phyloP scores from a whole-genome alignment of 2,797 vertebrate genomes.

The Allobates femoralis region DNA sequence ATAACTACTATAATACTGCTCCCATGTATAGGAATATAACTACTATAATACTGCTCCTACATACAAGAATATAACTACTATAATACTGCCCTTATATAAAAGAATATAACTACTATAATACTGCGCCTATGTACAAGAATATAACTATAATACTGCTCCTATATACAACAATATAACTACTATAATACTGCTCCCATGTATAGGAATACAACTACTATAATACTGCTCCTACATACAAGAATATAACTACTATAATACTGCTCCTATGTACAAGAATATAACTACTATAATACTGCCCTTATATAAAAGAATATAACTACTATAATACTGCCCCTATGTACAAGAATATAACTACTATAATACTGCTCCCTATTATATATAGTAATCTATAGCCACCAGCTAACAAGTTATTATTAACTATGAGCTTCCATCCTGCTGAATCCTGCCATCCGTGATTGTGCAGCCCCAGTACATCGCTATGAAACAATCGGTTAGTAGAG shows the following conservation, averaged over 20 bases:
- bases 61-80: conserved; percentile 9
- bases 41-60: conserved; percentile 3
- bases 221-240: no score
- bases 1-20: conserved; percentile 13
- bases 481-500: no score
- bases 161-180: background rate
- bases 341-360: conserved; percentile 13
- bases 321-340: no score
- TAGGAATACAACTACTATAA: no score
- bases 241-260: conserved; percentile 16
- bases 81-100: background rate
- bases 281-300: conserved; percentile 12
- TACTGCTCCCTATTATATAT: background rate
- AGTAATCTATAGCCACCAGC: background rate
- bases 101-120: conserved; percentile 1
- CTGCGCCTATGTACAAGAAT: conserved; percentile 4
- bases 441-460: no score
- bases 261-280: background rate
- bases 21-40: background rate
- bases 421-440: no score
- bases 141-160: conserved; percentile 16
- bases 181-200: no score
- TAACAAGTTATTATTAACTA: no score
- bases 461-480: no score
- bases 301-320: no score